Percentiles rank a stretch among this genome's conserved stretches.
phyloP scores from a whole-genome alignment of 2,888 invertebrate genomes.

The Acleris cristana region DNA sequence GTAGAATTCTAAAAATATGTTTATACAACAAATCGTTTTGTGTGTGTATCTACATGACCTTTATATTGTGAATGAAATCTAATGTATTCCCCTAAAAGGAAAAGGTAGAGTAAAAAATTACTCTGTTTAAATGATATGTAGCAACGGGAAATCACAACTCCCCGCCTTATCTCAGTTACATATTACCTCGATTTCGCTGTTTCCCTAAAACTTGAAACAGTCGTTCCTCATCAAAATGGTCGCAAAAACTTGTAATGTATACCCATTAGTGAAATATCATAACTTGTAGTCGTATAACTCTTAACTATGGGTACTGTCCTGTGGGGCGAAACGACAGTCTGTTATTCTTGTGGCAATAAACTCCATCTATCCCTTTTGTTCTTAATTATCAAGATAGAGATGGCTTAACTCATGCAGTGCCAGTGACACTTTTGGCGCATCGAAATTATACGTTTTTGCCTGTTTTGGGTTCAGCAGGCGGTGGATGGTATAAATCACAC shows the following conservation, averaged over 20 bases:
- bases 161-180: neutral
- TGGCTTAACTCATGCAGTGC: neutral
- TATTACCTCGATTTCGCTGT: constrained; percentile 1
- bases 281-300: constrained; percentile 13
- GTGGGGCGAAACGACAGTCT: neutral
- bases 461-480: too few relatives aligned
- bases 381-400: neutral
- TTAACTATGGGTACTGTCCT: constrained; percentile 8
- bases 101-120: too few relatives aligned
- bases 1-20: too few relatives aligned
- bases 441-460: too few relatives aligned
- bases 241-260: constrained; percentile 19
- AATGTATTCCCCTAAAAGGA: too few relatives aligned
- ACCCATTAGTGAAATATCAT: constrained; percentile 27
- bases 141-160: neutral
- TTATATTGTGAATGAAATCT: too few relatives aligned
- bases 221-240: constrained; percentile 7
- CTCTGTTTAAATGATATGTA: too few relatives aligned
- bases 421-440: too few relatives aligned
- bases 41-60: too few relatives aligned
- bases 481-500: too few relatives aligned
- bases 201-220: constrained; percentile 9
- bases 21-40: too few relatives aligned
- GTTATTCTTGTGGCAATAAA: neutral
- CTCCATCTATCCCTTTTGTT: neutral